phyloP scores from a whole-genome alignment of 2,113 vertebrate genomes.

The Gadus chalcogrammus region DNA sequence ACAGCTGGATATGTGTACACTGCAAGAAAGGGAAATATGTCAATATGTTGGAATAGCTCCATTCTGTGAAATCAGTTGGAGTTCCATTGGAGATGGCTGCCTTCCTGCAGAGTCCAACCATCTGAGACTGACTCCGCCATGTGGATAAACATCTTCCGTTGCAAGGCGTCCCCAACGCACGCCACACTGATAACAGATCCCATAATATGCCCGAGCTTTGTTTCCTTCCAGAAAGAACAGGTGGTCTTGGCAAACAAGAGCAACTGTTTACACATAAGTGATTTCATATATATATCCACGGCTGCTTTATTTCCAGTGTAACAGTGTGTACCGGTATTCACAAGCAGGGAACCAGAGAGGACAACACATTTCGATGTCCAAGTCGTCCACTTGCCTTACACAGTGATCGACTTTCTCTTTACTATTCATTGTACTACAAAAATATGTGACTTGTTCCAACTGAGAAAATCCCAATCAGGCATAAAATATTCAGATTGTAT shows the following conservation, averaged over 20 bases:
- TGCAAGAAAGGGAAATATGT: constrained; percentile 41
- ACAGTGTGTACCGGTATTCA: constrained; percentile 3
- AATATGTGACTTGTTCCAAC: no score
- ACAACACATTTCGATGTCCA: not conserved
- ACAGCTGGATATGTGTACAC: constrained; percentile 29
- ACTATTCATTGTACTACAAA: no score
- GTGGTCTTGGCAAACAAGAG: constrained; percentile 72
- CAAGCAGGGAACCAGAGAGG: not conserved
- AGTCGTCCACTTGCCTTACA: not conserved
- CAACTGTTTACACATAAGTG: constrained; percentile 72
- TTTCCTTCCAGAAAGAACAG: constrained; percentile 73
- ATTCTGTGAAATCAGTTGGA: constrained; percentile 50
- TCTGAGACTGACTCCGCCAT: constrained; percentile 66
- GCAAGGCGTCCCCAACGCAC: constrained; percentile 59
- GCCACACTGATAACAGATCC: constrained; percentile 60
- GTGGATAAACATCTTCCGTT: constrained; percentile 61
- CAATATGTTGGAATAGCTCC: constrained; percentile 45
- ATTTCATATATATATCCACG: constrained; percentile 61
- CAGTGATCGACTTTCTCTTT: not conserved
- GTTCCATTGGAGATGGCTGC: constrained; percentile 56
- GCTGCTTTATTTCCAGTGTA: no score
- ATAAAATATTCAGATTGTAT: no score
- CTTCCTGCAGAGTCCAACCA: constrained; percentile 63
- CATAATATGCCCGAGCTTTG: constrained; percentile 62
- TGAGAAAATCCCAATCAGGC: no score